Base-by-base conservation (phyloP, 2,888 invertebrate species). In the Ophonus ardosiacus region DNA sequence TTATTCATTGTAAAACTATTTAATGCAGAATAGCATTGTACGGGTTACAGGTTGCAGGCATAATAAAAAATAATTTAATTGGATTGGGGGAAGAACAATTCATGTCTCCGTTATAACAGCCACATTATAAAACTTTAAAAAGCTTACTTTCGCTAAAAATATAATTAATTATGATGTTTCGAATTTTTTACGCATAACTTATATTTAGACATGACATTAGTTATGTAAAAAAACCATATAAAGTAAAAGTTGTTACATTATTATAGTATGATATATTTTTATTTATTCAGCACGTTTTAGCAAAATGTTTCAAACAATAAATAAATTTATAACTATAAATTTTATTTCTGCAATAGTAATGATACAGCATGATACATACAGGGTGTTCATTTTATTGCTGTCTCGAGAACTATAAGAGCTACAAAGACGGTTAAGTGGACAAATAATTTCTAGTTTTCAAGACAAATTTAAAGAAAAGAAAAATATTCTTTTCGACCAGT, bases 1-100 rank as follows among this genome's bases (percentile, higher is more conserved):
- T 74, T 74, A 74, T 74, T 74, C 43, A 74, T 43, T 17, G 43
- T 18, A 74, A 74, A 74, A 43, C 18, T 74, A 43, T 43, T 74
- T 74, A 24, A 40, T 18, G 13, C 17, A 43, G 21, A 43, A 18
- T 1, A 71, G 43, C 43, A 43, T 43, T 74, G 71, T 74, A 13
- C 15, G 5, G 18, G 71, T 18, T 74, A 74, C 71, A 43, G 43
- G 43, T 74, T 74, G 71, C 71, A 43, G 71, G 18, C 68, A 31
- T 68, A 15, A 68, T 38, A n/a, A n/a, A 68, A 68, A 68, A 68
- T 31, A 38, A 31, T 68, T 68, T 68, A 68, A 74, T 43, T 74
- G 43, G 43, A 18, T 74, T 74, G 40, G 13, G 71, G 71, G 18
- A 74, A 74, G 71, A 43, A 18, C 71, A 74, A 74, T 71, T 17